Conservation (phyloP, 2,888 invertebrate genomes). For the Agonum fuliginosum region DNA sequence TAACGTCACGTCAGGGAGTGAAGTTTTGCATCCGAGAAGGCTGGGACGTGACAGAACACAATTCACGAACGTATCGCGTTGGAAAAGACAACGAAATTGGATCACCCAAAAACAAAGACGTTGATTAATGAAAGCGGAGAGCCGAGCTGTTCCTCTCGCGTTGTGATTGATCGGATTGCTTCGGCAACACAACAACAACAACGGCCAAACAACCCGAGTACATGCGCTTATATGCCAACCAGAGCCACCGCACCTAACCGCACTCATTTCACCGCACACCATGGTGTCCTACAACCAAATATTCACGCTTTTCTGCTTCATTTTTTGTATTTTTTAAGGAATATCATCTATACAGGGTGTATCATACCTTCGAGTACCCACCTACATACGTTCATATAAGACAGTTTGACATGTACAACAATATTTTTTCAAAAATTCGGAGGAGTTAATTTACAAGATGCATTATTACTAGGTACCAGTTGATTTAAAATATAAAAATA, state of each 20-base stretch:
- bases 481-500: no score
- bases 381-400: no score
- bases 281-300: not conserved
- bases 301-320: no score
- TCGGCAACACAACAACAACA: conserved; percentile 42
- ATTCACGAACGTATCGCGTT: conserved; percentile 49
- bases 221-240: conserved; percentile 49
- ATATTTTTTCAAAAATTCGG: no score
- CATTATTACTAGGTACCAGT: no score
- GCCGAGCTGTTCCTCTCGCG: conserved; percentile 63
- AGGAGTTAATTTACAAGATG: no score
- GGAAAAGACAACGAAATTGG: conserved; percentile 71
- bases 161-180: conserved; percentile 56
- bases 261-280: not conserved
- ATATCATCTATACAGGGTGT: no score
- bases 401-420: no score
- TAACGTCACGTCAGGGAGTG: conserved; percentile 53
- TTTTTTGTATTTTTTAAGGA: no score
- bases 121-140: conserved; percentile 71
- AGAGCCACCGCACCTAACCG: not conserved
- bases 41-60: conserved; percentile 56
- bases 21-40: conserved; percentile 52
- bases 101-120: conserved; percentile 71
- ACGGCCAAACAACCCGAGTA: conserved; percentile 48
- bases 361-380: no score